These are phyloP conservation scores for Scatophagus argus DNA, from an alignment of 2,113 vertebrate species.

Conservation along the genomic window DNA sequence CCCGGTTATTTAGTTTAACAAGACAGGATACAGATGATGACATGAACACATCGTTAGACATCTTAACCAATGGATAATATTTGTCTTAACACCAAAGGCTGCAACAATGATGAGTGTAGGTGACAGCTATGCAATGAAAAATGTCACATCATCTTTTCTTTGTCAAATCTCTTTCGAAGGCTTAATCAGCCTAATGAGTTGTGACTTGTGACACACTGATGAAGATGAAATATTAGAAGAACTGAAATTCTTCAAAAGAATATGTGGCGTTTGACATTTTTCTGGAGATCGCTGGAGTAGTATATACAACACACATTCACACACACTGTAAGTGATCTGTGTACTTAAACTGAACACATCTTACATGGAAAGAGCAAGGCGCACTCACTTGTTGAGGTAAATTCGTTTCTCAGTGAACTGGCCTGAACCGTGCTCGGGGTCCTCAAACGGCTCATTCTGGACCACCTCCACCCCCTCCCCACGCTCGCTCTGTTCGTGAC, in stretches of 20 bases:
- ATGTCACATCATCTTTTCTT: constrained; percentile 15
- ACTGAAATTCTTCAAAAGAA: not conserved
- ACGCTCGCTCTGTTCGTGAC: constrained; percentile 95
- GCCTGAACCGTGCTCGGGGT: constrained; percentile 91
- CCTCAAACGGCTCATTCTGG: constrained; percentile 93
- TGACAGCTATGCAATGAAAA: constrained; percentile 7
- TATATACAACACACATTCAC: not conserved
- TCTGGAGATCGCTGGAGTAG: not conserved
- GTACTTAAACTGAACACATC: not conserved
- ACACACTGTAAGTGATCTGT: not conserved
- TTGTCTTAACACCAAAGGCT: not conserved
- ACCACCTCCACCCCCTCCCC: constrained; percentile 96
- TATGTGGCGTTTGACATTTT: not conserved
- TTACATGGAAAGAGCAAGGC: not conserved
- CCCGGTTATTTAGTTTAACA: not conserved
- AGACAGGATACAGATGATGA: not conserved
- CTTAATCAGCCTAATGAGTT: constrained; percentile 4
- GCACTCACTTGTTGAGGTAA: constrained; percentile 93
- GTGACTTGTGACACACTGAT: not conserved
- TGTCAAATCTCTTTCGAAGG: not conserved
- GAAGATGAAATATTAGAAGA: not conserved
- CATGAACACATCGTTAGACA: not conserved
- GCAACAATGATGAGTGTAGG: not conserved
- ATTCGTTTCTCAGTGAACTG: constrained; percentile 96
- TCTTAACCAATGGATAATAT: not conserved